Conservation (phyloP, 2,797 vertebrate genomes). For the Spizella passerina region DNA sequence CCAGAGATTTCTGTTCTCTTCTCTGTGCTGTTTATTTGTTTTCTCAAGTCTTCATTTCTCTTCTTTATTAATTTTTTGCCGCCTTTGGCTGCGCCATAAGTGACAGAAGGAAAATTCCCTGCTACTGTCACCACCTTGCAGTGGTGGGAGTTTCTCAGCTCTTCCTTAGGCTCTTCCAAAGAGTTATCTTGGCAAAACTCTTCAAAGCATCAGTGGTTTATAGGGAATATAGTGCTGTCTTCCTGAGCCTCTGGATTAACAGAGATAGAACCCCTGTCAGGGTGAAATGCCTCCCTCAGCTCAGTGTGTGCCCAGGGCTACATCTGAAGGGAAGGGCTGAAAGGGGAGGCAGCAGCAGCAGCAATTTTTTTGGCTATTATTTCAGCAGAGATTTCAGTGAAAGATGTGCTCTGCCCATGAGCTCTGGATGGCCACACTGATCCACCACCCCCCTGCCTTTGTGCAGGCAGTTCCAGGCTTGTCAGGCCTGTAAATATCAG, state of each 20-base stretch:
- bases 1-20: not conserved
- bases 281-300: not conserved
- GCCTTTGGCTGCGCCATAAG: not conserved
- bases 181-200: not conserved
- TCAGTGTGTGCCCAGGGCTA: not conserved
- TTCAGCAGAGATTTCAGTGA: not conserved
- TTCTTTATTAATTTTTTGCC: not conserved
- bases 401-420: not conserved
- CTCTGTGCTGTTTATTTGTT: not conserved
- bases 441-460: fast-evolving
- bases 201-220: not conserved
- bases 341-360: not conserved
- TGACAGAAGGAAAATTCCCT: not conserved
- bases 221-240: not conserved
- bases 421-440: not conserved
- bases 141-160: not conserved
- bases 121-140: not conserved
- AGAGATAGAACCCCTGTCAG: not conserved
- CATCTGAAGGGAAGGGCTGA: not conserved
- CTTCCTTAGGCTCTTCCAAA: not conserved
- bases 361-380: fast-evolving
- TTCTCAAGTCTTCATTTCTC: fast-evolving
- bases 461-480: fast-evolving
- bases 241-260: not conserved
- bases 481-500: not conserved